phyloP scores from a whole-genome alignment of 2,113 vertebrate species.

The Saccopteryx leptura region DNA sequence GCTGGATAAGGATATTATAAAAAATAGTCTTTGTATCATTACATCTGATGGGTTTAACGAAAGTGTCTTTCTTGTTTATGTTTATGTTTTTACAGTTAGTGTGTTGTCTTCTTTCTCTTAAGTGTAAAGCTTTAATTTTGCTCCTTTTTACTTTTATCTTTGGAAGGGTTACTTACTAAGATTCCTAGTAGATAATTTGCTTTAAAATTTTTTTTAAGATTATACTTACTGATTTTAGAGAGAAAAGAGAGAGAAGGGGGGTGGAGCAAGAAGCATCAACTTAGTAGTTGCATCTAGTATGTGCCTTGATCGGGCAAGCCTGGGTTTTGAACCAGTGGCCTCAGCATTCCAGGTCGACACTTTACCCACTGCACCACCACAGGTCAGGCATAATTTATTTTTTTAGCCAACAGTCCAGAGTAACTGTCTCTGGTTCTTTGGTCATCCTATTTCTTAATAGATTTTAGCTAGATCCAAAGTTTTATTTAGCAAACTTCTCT shows the following conservation, averaged over 20 bases:
- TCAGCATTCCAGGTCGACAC: too few relatives aligned
- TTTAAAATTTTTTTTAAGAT: too few relatives aligned
- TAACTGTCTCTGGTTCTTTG: background rate
- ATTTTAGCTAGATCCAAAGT: background rate
- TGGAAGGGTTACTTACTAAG: background rate
- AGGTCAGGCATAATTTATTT: background rate
- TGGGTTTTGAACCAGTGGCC: too few relatives aligned
- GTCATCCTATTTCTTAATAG: background rate
- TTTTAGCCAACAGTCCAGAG: background rate
- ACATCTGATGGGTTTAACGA: rapidly evolving
- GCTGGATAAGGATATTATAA: background rate
- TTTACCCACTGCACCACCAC: too few relatives aligned
- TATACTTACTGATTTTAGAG: too few relatives aligned
- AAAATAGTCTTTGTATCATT: rapidly evolving
- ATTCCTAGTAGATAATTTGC: background rate
- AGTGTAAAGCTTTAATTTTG: rapidly evolving
- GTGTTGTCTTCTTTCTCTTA: background rate
- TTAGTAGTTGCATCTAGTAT: too few relatives aligned
- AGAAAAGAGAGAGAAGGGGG: too few relatives aligned
- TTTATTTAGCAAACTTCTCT: rapidly evolving
- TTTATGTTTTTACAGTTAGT: rapidly evolving
- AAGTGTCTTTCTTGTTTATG: rapidly evolving
- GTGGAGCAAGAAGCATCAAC: too few relatives aligned
- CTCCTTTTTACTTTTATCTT: background rate
- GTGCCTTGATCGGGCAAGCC: too few relatives aligned